Evolutionary conservation across 2,113 vertebrate genomes (phyloP).

Genomic region (Rattus rattus): DNA sequence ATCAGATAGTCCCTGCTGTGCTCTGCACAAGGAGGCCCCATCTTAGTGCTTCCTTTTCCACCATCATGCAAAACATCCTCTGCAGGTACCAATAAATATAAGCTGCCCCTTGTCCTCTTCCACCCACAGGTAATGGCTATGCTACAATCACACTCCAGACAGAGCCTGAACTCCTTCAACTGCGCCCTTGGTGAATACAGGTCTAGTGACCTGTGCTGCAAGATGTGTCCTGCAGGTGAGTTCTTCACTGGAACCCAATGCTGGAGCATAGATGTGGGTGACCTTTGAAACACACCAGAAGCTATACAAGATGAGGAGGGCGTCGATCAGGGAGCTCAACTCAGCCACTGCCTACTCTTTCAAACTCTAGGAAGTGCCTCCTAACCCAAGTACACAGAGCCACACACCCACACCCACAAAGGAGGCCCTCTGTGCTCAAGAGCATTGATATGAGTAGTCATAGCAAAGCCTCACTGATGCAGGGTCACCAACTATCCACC

Average conservation of each 20-base stretch:
- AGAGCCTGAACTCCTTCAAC: not conserved
- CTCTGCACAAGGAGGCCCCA: not conserved
- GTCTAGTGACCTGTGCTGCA: not conserved
- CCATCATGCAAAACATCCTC: not conserved
- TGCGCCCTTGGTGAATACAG: fast-evolving
- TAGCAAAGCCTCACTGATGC: too few species aligned
- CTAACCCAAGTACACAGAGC: not conserved
- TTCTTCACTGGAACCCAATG: not conserved
- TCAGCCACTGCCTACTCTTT: not conserved
- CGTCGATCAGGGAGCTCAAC: not conserved
- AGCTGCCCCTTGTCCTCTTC: not conserved
- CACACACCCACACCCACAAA: not conserved
- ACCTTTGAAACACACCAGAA: not conserved
- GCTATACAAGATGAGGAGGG: not conserved
- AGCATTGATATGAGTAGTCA: not conserved
- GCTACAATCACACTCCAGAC: fast-evolving
- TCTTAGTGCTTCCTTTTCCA: not conserved
- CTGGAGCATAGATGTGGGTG: not conserved
- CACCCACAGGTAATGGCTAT: fast-evolving
- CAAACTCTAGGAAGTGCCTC: not conserved
- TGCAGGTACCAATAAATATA: not conserved
- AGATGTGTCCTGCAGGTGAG: not conserved
- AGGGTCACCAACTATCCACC: not conserved
- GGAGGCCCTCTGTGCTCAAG: not conserved
- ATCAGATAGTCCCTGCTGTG: not conserved